phyloP scores from a whole-genome alignment of 2,888 invertebrate genomes.

The Empis livida region DNA sequence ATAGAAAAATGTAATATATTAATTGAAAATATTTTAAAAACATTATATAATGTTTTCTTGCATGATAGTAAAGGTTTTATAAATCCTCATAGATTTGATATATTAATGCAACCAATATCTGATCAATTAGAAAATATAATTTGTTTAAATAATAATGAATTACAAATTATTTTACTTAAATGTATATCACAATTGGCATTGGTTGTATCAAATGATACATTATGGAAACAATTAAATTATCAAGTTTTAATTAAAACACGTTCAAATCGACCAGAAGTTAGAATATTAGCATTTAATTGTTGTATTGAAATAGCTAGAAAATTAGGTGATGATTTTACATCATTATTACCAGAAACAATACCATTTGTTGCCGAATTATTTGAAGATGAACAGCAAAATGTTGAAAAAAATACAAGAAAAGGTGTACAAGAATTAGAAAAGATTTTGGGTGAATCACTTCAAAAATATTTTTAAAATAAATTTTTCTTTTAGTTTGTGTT shows the following conservation, averaged over 20 bases:
- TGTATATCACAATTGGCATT: conserved; percentile 74
- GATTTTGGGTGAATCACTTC: conserved; percentile 78
- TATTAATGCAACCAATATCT: conserved; percentile 73
- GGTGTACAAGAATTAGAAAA: conserved; percentile 75
- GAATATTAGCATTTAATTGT: conserved; percentile 56
- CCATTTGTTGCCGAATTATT: conserved; percentile 87
- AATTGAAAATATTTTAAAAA: conserved; percentile 58
- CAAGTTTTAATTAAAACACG: conserved; percentile 80
- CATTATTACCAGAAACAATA: conserved; percentile 81
- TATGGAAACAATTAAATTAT: conserved; percentile 85
- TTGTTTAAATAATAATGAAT: conserved; percentile 40
- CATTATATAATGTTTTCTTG: conserved; percentile 62
- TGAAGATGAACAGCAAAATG: conserved; percentile 75
- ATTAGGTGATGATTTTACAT: conserved; percentile 77
- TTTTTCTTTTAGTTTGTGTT: neutral
- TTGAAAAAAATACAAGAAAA: conserved; percentile 66
- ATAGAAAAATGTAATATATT: conserved; percentile 42
- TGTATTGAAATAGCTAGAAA: conserved; percentile 68
- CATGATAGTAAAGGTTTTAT: conserved; percentile 76
- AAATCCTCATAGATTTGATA: conserved; percentile 71
- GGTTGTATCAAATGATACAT: conserved; percentile 68
- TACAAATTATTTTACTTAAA: conserved; percentile 53
- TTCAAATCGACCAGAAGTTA: conserved; percentile 57
- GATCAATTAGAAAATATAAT: conserved; percentile 71
- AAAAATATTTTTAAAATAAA: conserved; percentile 61